Evolutionary conservation across 2,888 invertebrate species (phyloP).

Genomic region (Onthophagus sagittarius): DNA sequence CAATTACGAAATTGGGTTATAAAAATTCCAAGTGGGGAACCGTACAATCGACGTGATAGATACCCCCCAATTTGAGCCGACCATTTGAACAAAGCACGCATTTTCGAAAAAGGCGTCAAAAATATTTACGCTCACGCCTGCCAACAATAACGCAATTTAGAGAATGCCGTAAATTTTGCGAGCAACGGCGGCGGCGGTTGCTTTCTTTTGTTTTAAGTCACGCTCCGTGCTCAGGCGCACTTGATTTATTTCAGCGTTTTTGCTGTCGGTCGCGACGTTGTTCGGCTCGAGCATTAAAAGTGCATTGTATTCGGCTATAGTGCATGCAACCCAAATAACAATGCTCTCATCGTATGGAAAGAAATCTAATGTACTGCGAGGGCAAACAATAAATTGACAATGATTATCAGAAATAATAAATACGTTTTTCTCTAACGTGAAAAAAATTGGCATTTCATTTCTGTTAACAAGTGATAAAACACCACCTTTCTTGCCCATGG

Average conservation of each 20-base stretch:
- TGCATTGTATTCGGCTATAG: not conserved
- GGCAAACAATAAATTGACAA: no score
- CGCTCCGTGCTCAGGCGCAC: not conserved
- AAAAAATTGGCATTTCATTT: no score
- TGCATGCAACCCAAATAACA: not conserved
- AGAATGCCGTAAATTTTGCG: not conserved
- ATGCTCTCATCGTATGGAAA: not conserved
- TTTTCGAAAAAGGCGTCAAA: not conserved
- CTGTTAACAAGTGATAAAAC: no score
- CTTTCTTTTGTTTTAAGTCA: not conserved
- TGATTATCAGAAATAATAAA: no score
- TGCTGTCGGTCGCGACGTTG: not conserved
- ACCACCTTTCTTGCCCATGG: no score
- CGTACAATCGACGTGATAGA: not conserved
- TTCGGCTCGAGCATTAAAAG: not conserved
- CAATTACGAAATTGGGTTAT: not conserved
- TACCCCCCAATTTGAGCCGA: not conserved
- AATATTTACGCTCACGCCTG: not conserved
- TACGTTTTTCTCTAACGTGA: no score
- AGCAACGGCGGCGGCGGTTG: not conserved
- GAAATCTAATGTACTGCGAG: not conserved
- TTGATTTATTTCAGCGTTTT: not conserved
- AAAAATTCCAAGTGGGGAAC: not conserved
- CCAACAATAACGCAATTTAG: not conserved
- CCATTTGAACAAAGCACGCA: not conserved